A percentile compares a stretch with the other conserved stretches of the same genome.
phyloP scores from a whole-genome alignment of 2,113 vertebrate species.

The Merops nubicus region DNA sequence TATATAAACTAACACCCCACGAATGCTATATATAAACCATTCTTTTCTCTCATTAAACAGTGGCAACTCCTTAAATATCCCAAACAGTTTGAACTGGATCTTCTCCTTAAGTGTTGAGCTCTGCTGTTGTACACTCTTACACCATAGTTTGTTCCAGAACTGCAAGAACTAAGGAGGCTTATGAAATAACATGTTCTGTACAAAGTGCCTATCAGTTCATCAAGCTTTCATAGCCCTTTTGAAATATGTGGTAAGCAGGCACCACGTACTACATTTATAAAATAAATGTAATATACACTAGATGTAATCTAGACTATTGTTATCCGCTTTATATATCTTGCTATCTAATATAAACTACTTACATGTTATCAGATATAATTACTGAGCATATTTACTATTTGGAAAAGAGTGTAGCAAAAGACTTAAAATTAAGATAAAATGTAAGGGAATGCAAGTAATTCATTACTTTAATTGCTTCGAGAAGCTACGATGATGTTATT shows the following conservation, averaged over 20 bases:
- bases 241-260: background rate
- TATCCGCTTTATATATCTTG: background rate
- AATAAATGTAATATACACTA: slow-evolving; percentile 1
- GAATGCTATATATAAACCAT: background rate
- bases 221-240: background rate
- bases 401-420: slow-evolving; percentile 15
- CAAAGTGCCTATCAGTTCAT: background rate
- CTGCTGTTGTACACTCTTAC: background rate
- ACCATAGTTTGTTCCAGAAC: background rate
- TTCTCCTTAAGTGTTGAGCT: background rate
- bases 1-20: background rate
- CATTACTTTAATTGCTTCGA: slow-evolving; percentile 50
- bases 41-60: background rate
- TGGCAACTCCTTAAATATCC: background rate
- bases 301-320: slow-evolving; percentile 12
- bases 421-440: slow-evolving; percentile 44
- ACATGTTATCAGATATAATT: slow-evolving; percentile 67
- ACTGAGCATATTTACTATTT: slow-evolving; percentile 58
- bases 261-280: background rate
- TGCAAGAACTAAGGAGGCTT: background rate
- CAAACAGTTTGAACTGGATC: background rate
- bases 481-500: slow-evolving; percentile 44
- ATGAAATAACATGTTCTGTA: background rate
- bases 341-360: slow-evolving; percentile 54
- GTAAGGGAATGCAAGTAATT: slow-evolving; percentile 38